Base-by-base conservation (phyloP, 1,140 invertebrate genomes). In the Triops longicaudatus region DNA sequence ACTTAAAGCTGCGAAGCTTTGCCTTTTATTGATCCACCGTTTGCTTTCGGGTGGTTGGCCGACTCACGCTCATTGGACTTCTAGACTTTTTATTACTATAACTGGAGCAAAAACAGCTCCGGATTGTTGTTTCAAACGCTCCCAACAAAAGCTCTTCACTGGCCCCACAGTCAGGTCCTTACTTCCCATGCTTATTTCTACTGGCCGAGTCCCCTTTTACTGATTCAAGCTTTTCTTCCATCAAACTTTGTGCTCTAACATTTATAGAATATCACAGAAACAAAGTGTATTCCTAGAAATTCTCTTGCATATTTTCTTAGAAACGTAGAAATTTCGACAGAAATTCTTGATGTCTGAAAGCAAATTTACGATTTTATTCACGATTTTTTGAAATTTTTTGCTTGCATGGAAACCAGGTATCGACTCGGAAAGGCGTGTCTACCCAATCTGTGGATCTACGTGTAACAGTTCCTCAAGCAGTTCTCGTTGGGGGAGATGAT, bases 401-500 rank as follows among this genome's bases (percentile, higher is more conserved):
- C n/a, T n/a, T n/a, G n/a, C n/a, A n/a, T 17, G 12, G 31, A 7
- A 7, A 37, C 2, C 22, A 75, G 74, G 44, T 75, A 11, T 75
- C 74, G 26, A 75, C 74, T 42, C 74, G 74, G 11, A 41, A 44
- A 26, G 74, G 74, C 4, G 76, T 72, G 12, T 77, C 72, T 72
- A 73, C 71, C 10, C 76, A 77, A 43, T 73, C 76, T n/a, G 72
- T 77, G 17, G 76, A 77, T 26, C 42, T 77, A 43, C 71, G 72
- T 44, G 41, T 77, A 14, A 44, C 44, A 43, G 76, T 73, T 43
- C 76, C 76, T 27, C 76, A 77, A 74, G 76, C 76, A 26, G 76
- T 77, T 2, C 76, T 77, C 10, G 76, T 77, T 27, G 76, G 76
- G 1, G 22, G 72, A 9, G 76, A 77, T 28, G 76, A 77, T 43